Evolutionary conservation across 2,888 invertebrate species (phyloP), one percentile per base, ranked within the genome.

Genomic region (Spatulosminthurus flaviceps): DNA sequence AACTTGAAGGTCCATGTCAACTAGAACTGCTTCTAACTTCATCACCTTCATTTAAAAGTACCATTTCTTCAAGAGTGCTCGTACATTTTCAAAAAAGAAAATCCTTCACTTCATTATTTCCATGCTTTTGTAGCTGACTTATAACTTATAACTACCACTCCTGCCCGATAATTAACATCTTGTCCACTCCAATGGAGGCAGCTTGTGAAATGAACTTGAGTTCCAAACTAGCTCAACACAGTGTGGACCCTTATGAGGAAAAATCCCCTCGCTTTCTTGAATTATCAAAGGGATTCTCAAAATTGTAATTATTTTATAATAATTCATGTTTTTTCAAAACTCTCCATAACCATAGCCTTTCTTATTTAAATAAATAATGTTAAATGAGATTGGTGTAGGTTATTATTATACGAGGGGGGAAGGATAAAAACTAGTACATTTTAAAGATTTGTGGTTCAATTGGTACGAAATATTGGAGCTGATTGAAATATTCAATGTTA

Each of bases 11-110:
- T 42, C 41, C 26, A 26, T 42, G 41, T 24, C 71, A 71, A 42
- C 71, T 67, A 13, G 28, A 29, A n/a, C 41, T 11, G 28, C 64
- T 76, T 66, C 67, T 11, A 76, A 76, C 61, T 76, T 76, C 75
- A 76, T 66, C 75, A 76, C 75, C 67, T 71, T 64, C 13, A 64
- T 34, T 34, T 34, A 34, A 34, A 26, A 26, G 64, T 22, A n/a
- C n/a, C n/a, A n/a, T n/a, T 64, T 24, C 64, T 64, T 51, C 51
- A 9, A 51, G 51, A 19, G n/a, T n/a, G n/a, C n/a, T n/a, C n/a
- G n/a, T n/a, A n/a, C n/a, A n/a, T n/a, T n/a, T n/a, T n/a, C n/a
- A n/a, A n/a, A n/a, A n/a, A n/a, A n/a, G n/a, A n/a, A n/a, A 26
- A 64, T 64, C 26, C 24, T 22, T 21, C 64, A 64, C 22, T 64